phyloP scores from a whole-genome alignment of 2,888 invertebrate species.

The Dicyrtomina minuta region DNA sequence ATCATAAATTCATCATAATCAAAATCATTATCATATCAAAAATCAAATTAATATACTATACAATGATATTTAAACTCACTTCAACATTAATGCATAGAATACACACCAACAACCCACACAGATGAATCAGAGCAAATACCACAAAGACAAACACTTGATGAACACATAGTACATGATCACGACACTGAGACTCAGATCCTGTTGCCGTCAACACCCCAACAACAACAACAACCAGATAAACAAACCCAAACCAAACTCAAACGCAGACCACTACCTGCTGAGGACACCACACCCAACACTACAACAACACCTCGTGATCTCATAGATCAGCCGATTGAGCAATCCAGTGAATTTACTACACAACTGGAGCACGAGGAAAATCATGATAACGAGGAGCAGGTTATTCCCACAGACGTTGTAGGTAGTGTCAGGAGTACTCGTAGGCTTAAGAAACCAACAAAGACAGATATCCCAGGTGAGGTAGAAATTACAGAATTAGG shows the following conservation, averaged over 20 bases:
- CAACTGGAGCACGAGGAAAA: background rate
- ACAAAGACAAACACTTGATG: conserved; percentile 14
- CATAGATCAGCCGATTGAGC: no score
- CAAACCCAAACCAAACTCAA: no score
- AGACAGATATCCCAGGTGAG: background rate
- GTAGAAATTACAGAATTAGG: background rate
- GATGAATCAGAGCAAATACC: background rate
- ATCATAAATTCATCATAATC: background rate
- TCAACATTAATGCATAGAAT: conserved; percentile 8
- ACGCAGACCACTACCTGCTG: no score
- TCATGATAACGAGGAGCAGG: background rate
- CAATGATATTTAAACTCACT: background rate
- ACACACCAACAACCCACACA: conserved; percentile 9
- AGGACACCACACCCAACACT: background rate
- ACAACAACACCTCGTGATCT: background rate
- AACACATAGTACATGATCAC: conserved; percentile 18
- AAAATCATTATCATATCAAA: background rate
- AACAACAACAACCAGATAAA: conserved; percentile 1
- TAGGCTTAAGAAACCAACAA: background rate
- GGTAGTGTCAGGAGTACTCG: background rate
- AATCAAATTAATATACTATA: no score
- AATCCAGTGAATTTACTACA: background rate
- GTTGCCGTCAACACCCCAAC: background rate
- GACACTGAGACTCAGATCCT: background rate
- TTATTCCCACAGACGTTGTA: background rate